phyloP scores from a whole-genome alignment of 2,113 vertebrate genomes.

The Empidonax traillii region DNA sequence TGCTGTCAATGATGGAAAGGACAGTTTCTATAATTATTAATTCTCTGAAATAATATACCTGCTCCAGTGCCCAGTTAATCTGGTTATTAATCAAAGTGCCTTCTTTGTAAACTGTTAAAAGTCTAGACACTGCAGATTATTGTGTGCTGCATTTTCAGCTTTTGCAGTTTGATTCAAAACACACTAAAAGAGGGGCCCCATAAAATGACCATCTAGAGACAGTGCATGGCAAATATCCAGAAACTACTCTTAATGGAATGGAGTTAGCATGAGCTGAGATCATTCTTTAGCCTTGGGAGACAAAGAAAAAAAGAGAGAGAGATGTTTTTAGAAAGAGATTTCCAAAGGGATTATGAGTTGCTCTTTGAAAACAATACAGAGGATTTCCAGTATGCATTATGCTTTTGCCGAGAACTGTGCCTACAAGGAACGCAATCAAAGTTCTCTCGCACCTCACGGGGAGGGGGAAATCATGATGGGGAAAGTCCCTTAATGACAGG shows the following conservation, averaged over 20 bases:
- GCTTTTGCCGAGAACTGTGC: background rate
- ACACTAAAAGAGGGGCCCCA: slow-evolving; percentile 68
- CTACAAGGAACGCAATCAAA: slow-evolving; percentile 21
- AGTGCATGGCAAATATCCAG: slow-evolving; percentile 74
- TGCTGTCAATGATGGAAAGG: background rate
- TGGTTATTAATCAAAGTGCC: slow-evolving; percentile 26
- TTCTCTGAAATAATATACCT: background rate
- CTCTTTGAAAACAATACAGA: slow-evolving; percentile 58
- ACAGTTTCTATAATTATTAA: slow-evolving; percentile 28
- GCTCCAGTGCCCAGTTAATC: slow-evolving; percentile 20
- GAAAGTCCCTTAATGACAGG: slow-evolving; percentile 43
- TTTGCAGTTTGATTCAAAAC: slow-evolving; percentile 74
- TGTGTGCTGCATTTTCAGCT: slow-evolving; percentile 63
- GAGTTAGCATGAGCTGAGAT: slow-evolving; percentile 65
- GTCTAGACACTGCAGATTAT: slow-evolving; percentile 54
- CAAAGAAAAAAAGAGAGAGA: background rate
- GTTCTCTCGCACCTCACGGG: background rate
- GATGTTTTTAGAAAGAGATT: slow-evolving; percentile 57
- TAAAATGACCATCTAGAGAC: slow-evolving; percentile 70
- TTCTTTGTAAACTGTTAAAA: slow-evolving; percentile 46
- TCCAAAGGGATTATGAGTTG: slow-evolving; percentile 61
- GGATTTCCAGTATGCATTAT: slow-evolving; percentile 59
- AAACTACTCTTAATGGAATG: slow-evolving; percentile 68
- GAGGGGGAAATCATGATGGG: background rate
- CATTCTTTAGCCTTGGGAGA: slow-evolving; percentile 43